Conservation (phyloP, 1,140 invertebrate genomes). For the Vanessa atalanta region DNA sequence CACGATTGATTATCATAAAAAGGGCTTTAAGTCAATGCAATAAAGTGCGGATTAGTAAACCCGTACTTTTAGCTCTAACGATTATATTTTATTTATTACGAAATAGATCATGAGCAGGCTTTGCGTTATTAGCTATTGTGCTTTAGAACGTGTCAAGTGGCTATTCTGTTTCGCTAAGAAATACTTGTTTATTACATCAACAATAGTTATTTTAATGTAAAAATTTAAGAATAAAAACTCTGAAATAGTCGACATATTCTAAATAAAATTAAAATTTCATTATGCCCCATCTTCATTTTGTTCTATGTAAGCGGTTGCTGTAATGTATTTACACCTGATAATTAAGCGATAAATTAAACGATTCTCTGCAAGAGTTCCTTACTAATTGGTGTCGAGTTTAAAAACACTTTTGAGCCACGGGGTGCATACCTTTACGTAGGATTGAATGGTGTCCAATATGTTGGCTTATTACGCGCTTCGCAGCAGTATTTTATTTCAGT, state of each 20-base stretch:
- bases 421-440: conserved; percentile 11
- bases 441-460: conserved; percentile 40
- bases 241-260: background rate
- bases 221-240: background rate
- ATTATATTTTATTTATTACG: conserved; percentile 3
- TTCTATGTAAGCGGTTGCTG: background rate
- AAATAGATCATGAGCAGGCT: conserved; percentile 31
- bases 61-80: background rate
- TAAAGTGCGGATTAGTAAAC: background rate
- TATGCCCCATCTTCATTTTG: background rate
- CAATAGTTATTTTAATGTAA: conserved; percentile 18
- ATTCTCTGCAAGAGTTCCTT: conserved; percentile 17
- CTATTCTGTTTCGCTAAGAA: conserved; percentile 27
- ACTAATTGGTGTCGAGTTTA: conserved; percentile 31
- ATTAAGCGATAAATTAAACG: conserved; percentile 28
- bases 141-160: conserved; percentile 38
- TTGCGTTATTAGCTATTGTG: conserved; percentile 48
- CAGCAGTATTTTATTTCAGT: conserved; percentile 42
- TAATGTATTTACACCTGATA: conserved; percentile 26
- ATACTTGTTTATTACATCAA: conserved; percentile 22
- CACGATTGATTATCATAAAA: background rate
- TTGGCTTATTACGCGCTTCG: conserved; percentile 38
- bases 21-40: background rate
- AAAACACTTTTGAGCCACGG: conserved; percentile 21
- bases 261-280: background rate